phyloP scores from a whole-genome alignment of 2,888 invertebrate genomes.

The Tromatobia lineatoria region DNA sequence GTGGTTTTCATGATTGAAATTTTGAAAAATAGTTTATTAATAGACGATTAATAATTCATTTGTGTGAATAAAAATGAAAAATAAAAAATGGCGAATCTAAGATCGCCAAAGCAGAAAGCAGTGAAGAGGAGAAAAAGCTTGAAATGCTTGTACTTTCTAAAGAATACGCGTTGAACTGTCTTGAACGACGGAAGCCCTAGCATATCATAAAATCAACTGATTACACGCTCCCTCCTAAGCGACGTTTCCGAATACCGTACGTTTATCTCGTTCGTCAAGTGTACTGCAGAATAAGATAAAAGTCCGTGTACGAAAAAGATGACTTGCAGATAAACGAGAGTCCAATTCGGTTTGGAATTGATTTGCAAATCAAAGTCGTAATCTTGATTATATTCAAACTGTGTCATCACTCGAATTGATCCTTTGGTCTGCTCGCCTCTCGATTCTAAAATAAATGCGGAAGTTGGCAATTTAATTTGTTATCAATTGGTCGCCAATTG shows the following conservation, averaged over 20 bases:
- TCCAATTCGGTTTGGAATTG: not conserved
- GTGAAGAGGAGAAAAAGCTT: slow-evolving; percentile 30
- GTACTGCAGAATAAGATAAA: slow-evolving; percentile 68
- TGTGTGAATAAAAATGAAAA: not conserved
- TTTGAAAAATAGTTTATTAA: not conserved
- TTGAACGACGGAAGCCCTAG: slow-evolving; percentile 73
- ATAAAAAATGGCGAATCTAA: too few species aligned
- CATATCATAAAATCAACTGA: slow-evolving; percentile 79
- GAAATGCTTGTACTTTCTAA: slow-evolving; percentile 60
- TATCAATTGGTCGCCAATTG: too few species aligned
- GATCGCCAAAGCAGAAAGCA: not conserved
- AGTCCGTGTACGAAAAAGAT: slow-evolving; percentile 57
- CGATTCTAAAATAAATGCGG: too few species aligned
- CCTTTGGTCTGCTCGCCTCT: not conserved
- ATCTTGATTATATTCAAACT: not conserved
- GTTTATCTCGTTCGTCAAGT: slow-evolving; percentile 63
- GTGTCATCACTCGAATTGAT: not conserved
- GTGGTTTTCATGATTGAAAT: not conserved
- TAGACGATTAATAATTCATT: not conserved
- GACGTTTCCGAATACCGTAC: slow-evolving; percentile 65
- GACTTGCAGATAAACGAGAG: slow-evolving; percentile 51
- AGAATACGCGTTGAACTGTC: slow-evolving; percentile 76
- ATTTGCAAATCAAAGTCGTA: slow-evolving; percentile 2
- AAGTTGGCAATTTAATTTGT: too few species aligned
- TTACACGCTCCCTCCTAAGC: slow-evolving; percentile 74